phyloP scores from a whole-genome alignment of 1,140 invertebrate genomes.

The Eumeta japonica region DNA sequence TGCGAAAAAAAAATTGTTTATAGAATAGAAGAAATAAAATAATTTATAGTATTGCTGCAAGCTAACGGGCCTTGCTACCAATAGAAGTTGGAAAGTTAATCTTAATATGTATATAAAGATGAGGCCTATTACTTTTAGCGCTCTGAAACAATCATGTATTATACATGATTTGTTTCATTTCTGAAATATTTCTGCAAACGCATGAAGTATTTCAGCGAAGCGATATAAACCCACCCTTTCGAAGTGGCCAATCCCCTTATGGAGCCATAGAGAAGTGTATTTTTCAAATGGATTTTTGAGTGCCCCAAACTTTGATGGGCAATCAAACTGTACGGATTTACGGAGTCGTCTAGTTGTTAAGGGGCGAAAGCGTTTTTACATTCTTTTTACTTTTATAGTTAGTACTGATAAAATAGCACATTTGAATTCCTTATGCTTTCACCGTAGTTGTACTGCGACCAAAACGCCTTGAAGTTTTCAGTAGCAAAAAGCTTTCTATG shows the following conservation, averaged over 20 bases:
- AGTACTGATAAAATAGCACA: constrained; percentile 39
- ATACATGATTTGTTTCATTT: no score
- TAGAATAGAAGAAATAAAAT: no score
- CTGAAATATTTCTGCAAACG: no score
- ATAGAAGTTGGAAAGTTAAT: neutral
- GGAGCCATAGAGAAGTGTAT: constrained; percentile 44
- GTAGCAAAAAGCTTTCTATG: no score
- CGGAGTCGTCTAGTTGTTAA: constrained; percentile 23
- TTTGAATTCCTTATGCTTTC: constrained; percentile 30
- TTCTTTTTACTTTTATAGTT: constrained; percentile 52
- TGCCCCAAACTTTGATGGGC: constrained; percentile 52
- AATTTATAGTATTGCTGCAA: no score
- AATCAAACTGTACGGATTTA: constrained; percentile 52
- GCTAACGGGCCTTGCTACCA: no score
- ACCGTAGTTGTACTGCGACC: constrained; percentile 6
- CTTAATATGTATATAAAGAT: neutral
- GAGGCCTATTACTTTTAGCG: no score
- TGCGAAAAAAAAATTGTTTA: no score
- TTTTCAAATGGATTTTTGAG: constrained; percentile 60
- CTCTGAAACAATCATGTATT: no score
- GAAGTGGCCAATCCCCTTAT: constrained; percentile 27
- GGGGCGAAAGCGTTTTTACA: constrained; percentile 35
- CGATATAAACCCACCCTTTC: constrained; percentile 34
- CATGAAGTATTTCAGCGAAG: constrained; percentile 7
- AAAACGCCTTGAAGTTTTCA: constrained; percentile 18